phyloP scores from a whole-genome alignment of 1,140 invertebrate genomes.

The Drosophila pandora region DNA sequence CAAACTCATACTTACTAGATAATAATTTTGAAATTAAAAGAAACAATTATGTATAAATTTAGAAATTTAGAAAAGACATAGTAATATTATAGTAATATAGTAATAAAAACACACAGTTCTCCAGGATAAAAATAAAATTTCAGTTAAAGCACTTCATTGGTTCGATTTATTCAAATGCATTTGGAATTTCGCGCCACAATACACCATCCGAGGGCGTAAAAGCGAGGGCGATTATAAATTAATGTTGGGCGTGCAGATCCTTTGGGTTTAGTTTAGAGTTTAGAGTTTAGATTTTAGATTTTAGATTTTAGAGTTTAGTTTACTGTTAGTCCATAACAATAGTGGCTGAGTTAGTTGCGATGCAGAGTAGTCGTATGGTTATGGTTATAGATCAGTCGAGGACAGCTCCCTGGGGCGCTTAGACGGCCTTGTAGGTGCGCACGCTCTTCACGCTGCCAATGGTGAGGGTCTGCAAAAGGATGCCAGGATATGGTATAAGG shows the following conservation, averaged over 20 bases:
- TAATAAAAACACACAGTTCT: no score
- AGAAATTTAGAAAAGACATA: no score
- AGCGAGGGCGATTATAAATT: slow-evolving; percentile 53
- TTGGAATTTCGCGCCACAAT: slow-evolving; percentile 42
- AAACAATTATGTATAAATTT: no score
- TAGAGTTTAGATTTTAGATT: slow-evolving; percentile 17
- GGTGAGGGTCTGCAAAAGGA: slow-evolving; percentile 87
- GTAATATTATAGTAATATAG: no score
- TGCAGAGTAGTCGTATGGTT: slow-evolving; percentile 59
- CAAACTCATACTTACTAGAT: no score
- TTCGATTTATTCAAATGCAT: slow-evolving; percentile 74
- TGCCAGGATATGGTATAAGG: slow-evolving; percentile 8
- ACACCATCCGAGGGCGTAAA: slow-evolving; percentile 26
- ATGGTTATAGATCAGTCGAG: slow-evolving; percentile 63
- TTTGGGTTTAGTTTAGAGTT: slow-evolving; percentile 47
- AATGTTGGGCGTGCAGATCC: neutral
- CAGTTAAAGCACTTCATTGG: slow-evolving; percentile 45
- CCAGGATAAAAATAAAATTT: no score
- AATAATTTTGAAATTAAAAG: no score
- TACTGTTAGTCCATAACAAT: slow-evolving; percentile 72
- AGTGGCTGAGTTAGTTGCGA: slow-evolving; percentile 62
- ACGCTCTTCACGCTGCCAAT: slow-evolving; percentile 89
- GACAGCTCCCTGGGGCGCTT: slow-evolving; percentile 29
- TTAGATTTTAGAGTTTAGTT: slow-evolving; percentile 53
- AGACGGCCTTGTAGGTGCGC: slow-evolving; percentile 87